A percentile compares a stretch with the other conserved stretches of the same genome.
Evolutionary conservation across 2,113 vertebrate species (phyloP).

Genomic region (Manacus vitellinus): DNA sequence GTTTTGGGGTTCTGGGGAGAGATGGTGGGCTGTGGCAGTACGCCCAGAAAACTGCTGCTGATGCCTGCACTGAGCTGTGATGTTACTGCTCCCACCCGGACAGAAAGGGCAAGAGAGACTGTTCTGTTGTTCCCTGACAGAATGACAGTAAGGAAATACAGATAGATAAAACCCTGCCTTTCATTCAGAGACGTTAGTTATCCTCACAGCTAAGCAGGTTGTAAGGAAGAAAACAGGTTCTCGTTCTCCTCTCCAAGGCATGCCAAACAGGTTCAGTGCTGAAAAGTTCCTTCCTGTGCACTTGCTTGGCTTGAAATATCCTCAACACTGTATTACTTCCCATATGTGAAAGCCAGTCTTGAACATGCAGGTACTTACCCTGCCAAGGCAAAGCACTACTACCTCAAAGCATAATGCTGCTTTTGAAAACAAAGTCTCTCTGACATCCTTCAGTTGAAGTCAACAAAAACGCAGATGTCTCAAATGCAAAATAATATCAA

Average conservation of each 20-base stretch:
- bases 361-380: background rate
- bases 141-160: background rate
- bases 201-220: background rate
- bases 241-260: background rate
- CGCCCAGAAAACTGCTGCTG: background rate
- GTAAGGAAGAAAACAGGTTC: background rate
- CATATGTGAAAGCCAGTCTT: background rate
- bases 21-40: accelerated
- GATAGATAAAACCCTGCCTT: background rate
- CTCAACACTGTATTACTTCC: background rate
- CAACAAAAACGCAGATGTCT: background rate
- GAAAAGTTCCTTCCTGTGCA: background rate
- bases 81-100: background rate
- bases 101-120: background rate
- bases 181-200: background rate
- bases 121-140: background rate
- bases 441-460: background rate
- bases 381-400: background rate
- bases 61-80: accelerated
- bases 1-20: background rate
- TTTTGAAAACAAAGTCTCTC: background rate
- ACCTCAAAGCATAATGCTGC: background rate
- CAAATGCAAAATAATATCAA: background rate
- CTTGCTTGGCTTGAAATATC: background rate
- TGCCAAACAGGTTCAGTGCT: background rate